Evolutionary conservation across 2,113 vertebrate genomes (phyloP).

Genomic region (Litocranius walleri): DNA sequence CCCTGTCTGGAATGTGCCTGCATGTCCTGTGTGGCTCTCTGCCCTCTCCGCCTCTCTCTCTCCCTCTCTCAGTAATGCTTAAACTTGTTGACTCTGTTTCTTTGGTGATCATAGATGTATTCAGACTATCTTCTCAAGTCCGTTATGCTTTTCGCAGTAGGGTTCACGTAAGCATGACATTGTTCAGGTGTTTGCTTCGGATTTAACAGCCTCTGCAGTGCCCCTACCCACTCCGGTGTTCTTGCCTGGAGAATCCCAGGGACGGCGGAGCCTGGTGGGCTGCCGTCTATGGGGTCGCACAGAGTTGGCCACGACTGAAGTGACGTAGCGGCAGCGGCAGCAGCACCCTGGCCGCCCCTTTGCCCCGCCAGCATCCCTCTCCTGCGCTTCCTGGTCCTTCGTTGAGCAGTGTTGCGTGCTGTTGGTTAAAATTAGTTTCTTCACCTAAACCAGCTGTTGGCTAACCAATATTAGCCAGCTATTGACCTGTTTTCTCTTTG

Average conservation of each 20-base stretch:
- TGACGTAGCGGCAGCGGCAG: fast-evolving
- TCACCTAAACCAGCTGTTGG: not conserved
- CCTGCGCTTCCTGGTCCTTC: not conserved
- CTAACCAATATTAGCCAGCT: not conserved
- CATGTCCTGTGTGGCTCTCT: not conserved
- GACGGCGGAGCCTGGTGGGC: no score
- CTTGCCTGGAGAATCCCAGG: no score
- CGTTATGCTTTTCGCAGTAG: not conserved
- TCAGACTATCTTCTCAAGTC: not conserved
- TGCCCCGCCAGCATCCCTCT: fast-evolving
- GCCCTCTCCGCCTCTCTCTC: not conserved
- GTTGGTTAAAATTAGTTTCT: not conserved
- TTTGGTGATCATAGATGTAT: not conserved
- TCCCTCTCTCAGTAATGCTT: not conserved
- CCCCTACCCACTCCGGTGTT: not conserved
- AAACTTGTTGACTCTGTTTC: not conserved
- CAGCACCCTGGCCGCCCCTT: no score
- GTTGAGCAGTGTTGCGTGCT: not conserved
- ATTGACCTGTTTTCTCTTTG: not conserved
- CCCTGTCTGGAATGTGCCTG: not conserved
- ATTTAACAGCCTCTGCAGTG: not conserved
- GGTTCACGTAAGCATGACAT: not conserved
- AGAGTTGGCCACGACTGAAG: no score
- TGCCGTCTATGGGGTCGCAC: no score
- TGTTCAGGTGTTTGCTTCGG: not conserved